A percentile compares a stretch with the other conserved stretches of the same genome.
Conservation (phyloP, 2,113 vertebrate genomes). For the Macrotus californicus region DNA sequence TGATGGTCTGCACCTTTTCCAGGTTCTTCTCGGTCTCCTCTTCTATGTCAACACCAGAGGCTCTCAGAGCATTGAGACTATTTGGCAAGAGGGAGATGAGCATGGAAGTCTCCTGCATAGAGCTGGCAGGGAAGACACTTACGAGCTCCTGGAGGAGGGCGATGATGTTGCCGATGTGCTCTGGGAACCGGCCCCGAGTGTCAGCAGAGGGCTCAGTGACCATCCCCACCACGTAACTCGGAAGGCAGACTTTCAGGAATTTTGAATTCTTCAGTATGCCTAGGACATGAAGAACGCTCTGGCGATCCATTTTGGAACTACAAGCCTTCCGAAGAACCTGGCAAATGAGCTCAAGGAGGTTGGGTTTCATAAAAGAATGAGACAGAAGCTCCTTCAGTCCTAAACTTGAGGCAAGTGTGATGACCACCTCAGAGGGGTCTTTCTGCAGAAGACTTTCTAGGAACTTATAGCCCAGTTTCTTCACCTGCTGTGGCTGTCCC, state of each 20-base stretch:
- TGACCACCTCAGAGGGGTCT: constrained; percentile 86
- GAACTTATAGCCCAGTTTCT: constrained; percentile 81
- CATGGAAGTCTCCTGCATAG: constrained; percentile 83
- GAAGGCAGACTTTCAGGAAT: constrained; percentile 85
- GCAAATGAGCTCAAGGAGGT: constrained; percentile 86
- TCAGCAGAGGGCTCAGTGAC: constrained; percentile 75
- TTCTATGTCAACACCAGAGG: constrained; percentile 81
- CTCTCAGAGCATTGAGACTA: constrained; percentile 83
- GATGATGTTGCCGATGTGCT: constrained; percentile 86
- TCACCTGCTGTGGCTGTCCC: constrained; percentile 63
- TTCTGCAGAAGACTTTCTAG: constrained; percentile 85
- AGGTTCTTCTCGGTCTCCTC: constrained; percentile 82
- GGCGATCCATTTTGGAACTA: constrained; percentile 80
- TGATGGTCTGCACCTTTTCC: constrained; percentile 79
- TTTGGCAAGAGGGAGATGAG: constrained; percentile 82
- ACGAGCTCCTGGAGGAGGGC: constrained; percentile 85
- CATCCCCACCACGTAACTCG: constrained; percentile 85
- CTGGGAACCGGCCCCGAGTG: constrained; percentile 82
- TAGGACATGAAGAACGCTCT: constrained; percentile 85
- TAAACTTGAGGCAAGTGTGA: constrained; percentile 82
- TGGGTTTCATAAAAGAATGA: constrained; percentile 78
- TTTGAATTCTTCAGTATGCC: constrained; percentile 86
- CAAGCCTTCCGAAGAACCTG: constrained; percentile 87
- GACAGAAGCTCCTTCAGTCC: constrained; percentile 81
- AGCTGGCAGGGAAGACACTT: constrained; percentile 88